A percentile compares a stretch with the other conserved stretches of the same genome.
Evolutionary conservation across 2,113 vertebrate genomes (phyloP).

Genomic region (Oxyura jamaicensis): DNA sequence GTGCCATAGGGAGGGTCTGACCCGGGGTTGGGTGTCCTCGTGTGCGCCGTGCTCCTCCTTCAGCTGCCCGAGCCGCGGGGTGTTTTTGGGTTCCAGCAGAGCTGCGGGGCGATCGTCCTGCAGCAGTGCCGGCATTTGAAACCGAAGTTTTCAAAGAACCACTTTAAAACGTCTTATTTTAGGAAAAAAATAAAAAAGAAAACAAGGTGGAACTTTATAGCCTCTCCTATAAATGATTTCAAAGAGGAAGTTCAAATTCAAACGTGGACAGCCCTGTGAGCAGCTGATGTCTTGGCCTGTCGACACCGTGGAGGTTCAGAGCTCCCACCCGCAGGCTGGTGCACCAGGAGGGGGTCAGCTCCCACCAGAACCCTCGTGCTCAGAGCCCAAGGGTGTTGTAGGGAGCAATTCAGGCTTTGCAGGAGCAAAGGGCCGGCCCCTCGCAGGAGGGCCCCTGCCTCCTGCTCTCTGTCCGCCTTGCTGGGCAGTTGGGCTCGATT

Average conservation of each 20-base stretch:
- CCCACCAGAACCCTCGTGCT: neutral
- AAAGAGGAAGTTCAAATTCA: slow-evolving; percentile 81
- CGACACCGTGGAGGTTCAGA: neutral
- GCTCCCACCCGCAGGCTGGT: neutral
- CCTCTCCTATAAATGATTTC: slow-evolving; percentile 82
- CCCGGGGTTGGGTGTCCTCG: neutral
- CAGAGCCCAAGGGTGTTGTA: neutral
- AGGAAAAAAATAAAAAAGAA: neutral
- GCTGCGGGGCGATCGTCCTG: neutral
- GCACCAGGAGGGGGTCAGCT: neutral
- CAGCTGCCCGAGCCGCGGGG: neutral
- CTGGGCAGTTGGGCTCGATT: rapidly evolving
- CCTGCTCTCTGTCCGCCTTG: neutral
- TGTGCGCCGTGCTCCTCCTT: neutral
- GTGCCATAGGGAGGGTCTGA: neutral
- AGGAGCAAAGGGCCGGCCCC: neutral
- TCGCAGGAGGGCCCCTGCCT: neutral
- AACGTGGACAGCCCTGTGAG: slow-evolving; percentile 31
- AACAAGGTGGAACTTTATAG: slow-evolving; percentile 72
- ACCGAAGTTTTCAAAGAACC: neutral
- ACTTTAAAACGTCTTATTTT: slow-evolving; percentile 30
- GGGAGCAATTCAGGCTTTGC: neutral
- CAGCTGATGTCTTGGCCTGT: neutral
- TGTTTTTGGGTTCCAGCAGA: neutral
- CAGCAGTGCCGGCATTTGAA: neutral